Evolutionary conservation across 2,113 vertebrate species (phyloP).

Genomic region (Nematolebias whitei): DNA sequence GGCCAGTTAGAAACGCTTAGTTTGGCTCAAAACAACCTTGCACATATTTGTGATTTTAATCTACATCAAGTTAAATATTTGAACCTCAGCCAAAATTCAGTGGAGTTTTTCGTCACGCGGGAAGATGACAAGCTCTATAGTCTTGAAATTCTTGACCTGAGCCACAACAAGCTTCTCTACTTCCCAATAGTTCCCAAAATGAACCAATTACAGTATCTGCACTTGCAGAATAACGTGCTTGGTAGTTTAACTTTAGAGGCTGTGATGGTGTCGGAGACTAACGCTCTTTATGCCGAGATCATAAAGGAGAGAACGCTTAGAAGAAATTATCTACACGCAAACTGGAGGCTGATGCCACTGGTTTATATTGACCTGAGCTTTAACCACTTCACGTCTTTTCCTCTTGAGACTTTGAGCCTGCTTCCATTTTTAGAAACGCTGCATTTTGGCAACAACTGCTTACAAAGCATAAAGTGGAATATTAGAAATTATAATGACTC

Average conservation of each 20-base stretch:
- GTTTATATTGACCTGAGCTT: slow-evolving; percentile 81
- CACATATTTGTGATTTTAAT: slow-evolving; percentile 80
- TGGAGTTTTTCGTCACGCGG: slow-evolving; percentile 74
- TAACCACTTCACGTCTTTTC: slow-evolving; percentile 78
- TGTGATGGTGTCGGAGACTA: slow-evolving; percentile 49
- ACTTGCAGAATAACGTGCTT: slow-evolving; percentile 82
- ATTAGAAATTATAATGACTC: slow-evolving; percentile 33
- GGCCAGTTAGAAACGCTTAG: slow-evolving; percentile 71
- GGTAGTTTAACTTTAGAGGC: slow-evolving; percentile 58
- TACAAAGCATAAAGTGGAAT: slow-evolving; percentile 68
- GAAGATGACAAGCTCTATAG: slow-evolving; percentile 59
- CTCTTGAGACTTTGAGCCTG: slow-evolving; percentile 72
- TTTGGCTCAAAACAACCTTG: slow-evolving; percentile 80
- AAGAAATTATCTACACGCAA: slow-evolving; percentile 59
- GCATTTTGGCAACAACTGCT: slow-evolving; percentile 81
- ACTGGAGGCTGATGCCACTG: slow-evolving; percentile 58
- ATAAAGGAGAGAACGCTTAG: slow-evolving; percentile 15
- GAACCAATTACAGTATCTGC: slow-evolving; percentile 72
- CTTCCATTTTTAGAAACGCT: slow-evolving; percentile 76
- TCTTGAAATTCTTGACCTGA: slow-evolving; percentile 81
- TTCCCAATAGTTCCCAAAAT: slow-evolving; percentile 78
- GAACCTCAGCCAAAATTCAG: slow-evolving; percentile 80
- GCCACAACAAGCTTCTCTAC: slow-evolving; percentile 80
- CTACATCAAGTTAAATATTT: slow-evolving; percentile 76
- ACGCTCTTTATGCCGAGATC: slow-evolving; percentile 68